A percentile compares a stretch with the other conserved stretches of the same genome.
These are phyloP conservation scores for Physeter macrocephalus DNA, from an alignment of 2,113 vertebrate genomes.

Conservation along the genomic window DNA sequence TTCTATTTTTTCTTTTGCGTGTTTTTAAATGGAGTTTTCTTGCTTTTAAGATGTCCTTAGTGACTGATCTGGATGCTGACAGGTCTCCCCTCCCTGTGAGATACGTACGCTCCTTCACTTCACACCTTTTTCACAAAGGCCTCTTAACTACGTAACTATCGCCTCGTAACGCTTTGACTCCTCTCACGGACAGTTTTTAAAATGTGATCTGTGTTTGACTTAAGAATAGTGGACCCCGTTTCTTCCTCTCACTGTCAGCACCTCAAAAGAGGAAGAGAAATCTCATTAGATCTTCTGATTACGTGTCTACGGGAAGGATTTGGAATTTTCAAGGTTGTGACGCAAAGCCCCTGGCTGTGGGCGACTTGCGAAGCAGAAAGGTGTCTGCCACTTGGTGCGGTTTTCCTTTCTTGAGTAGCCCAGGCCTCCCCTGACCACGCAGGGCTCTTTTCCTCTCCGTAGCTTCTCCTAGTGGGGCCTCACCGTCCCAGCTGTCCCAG, in stretches of 20 bases:
- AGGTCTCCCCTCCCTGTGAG: neutral
- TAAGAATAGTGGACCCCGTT: neutral
- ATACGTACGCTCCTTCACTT: fast-evolving
- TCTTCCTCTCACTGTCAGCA: neutral
- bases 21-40: neutral
- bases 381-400: fast-evolving
- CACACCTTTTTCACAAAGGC: neutral
- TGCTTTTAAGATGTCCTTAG: neutral
- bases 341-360: fast-evolving
- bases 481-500: fast-evolving
- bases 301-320: neutral
- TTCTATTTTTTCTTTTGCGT: neutral
- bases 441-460: fast-evolving
- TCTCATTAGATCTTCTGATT: neutral
- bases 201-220: neutral
- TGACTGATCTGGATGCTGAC: neutral
- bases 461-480: neutral
- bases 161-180: neutral
- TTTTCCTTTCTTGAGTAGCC: fast-evolving
- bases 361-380: fast-evolving
- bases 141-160: neutral
- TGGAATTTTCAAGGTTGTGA: fast-evolving
- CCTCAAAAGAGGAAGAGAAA: neutral
- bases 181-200: neutral
- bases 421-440: fast-evolving